Conservation (phyloP, 2,113 vertebrate species). For the Oreochromis spilurus region DNA sequence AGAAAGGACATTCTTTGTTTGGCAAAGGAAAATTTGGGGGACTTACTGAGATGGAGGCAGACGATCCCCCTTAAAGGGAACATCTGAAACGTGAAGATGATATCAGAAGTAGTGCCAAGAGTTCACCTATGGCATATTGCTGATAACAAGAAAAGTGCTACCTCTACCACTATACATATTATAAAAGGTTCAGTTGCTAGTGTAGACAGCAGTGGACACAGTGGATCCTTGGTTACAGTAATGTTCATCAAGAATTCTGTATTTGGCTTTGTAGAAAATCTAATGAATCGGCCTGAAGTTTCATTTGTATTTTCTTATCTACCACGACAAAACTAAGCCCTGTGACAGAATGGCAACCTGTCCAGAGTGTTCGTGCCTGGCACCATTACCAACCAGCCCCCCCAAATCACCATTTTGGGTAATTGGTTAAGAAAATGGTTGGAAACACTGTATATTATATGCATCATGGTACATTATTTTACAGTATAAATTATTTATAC, state of each 20-base stretch:
- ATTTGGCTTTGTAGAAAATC: background rate
- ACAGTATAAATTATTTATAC: background rate
- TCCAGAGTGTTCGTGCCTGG: rapidly evolving
- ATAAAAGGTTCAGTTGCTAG: background rate
- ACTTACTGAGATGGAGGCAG: background rate
- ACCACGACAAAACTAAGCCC: background rate
- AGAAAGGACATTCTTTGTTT: background rate
- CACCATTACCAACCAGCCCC: background rate
- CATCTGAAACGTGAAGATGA: background rate
- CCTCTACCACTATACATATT: background rate
- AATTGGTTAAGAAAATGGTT: background rate
- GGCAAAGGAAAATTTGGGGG: background rate
- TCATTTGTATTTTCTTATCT: background rate
- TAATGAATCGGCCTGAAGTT: background rate
- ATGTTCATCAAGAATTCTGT: background rate
- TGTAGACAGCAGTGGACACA: background rate
- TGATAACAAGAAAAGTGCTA: background rate
- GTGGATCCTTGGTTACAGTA: background rate
- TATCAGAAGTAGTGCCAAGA: background rate
- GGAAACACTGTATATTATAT: background rate
- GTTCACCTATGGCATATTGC: background rate
- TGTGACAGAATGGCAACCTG: background rate
- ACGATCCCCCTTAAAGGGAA: rapidly evolving
- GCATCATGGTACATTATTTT: background rate
- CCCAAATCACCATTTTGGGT: background rate